These are phyloP conservation scores for Sapajus apella DNA, from an alignment of 2,113 vertebrate genomes.

Conservation along the genomic window DNA sequence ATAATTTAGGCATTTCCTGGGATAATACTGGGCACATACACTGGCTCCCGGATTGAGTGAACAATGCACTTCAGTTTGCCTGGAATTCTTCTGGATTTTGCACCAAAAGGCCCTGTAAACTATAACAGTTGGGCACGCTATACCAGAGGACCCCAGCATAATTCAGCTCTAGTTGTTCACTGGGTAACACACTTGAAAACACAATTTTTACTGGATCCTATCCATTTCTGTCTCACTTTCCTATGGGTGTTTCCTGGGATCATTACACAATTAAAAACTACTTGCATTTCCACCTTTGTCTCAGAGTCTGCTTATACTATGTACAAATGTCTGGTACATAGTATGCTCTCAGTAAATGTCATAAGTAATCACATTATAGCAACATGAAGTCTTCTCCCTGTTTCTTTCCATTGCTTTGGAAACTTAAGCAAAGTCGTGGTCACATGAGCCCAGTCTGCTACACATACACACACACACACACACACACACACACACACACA, in stretches of 20 bases:
- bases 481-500: too few relatives aligned
- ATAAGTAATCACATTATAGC: not conserved
- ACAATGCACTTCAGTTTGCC: fast-evolving
- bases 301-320: not conserved
- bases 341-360: not conserved
- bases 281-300: not conserved
- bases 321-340: not conserved
- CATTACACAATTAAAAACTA: not conserved
- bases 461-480: too few relatives aligned
- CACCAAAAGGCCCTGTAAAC: not conserved
- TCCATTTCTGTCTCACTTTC: not conserved
- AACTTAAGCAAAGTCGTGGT: not conserved
- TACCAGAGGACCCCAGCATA: not conserved
- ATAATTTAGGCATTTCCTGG: not conserved
- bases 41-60: not conserved
- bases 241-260: not conserved
- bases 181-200: not conserved
- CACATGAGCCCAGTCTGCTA: not conserved
- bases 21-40: not conserved
- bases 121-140: not conserved
- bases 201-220: not conserved
- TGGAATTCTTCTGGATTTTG: not conserved
- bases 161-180: not conserved
- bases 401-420: not conserved
- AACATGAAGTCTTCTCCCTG: not conserved